Evolutionary conservation across 2,888 invertebrate species (phyloP), one percentile per base, ranked within the genome.

Genomic region (Aspidiotus rigidus): DNA sequence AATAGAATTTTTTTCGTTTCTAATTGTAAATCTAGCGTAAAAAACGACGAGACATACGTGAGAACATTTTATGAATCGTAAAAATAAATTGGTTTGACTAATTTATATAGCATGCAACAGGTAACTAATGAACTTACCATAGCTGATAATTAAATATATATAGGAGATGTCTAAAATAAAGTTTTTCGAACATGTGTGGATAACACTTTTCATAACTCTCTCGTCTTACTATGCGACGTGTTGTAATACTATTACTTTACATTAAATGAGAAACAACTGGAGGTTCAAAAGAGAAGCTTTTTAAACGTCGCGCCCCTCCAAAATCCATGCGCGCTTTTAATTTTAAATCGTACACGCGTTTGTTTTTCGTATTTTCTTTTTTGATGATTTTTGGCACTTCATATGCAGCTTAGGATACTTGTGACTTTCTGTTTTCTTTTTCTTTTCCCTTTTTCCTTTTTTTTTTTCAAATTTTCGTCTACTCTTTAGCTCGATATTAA

Each of bases 91-190:
- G 28, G 28, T 28, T 28, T 28, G 28, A 28, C 28, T 28, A 28
- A 28, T 28, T 28, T 28, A 28, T 28, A 28, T 28, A 49, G 49
- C 10, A 49, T 13, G 49, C 49, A 49, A 49, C 49, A 49, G 49
- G 49, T 49, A 13, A 44, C n/a, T 28, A 42, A 59, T 42, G 16
- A 1, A 60, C 28, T 59, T 67, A 67, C 67, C 67, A 60, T 67
- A 42, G 39, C 67, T 53, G 60, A 67, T 67, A 39, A 57, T 59
- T 60, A 67, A 60, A 67, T 67, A 67, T 59, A 67, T 67, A 49
- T 67, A 59, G n/a, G 67, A 67, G n/a, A 67, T 60, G 49, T 57
- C 67, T 42, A 67, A 44, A 49, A 67, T 60, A 59, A 67, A 67
- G 60, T 67, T 67, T 67, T 67, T 67, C 60, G 67, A 60, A 59